These are phyloP conservation scores for Goniozus legneri DNA, from an alignment of 1,140 invertebrate genomes.

Conservation along the genomic window DNA sequence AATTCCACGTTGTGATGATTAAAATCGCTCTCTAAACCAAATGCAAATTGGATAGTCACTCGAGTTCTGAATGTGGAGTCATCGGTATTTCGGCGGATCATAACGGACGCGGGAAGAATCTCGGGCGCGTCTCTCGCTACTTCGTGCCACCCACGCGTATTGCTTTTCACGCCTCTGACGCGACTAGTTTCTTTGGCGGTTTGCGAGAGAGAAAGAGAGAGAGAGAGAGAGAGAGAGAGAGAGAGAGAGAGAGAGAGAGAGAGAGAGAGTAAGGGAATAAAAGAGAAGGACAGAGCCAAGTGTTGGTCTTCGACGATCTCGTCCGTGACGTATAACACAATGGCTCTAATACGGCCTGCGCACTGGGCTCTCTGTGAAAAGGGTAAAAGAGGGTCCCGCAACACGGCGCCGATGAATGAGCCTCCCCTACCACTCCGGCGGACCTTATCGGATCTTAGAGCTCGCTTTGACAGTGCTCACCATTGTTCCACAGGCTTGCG, in stretches of 20 bases:
- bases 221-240: too few relatives aligned
- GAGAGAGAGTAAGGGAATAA: too few relatives aligned
- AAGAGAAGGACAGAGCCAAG: too few relatives aligned
- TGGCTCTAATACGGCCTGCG: conserved; percentile 39
- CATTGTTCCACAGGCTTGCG: conserved; percentile 37
- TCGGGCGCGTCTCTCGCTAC: conserved; percentile 1
- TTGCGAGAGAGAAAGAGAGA: conserved; percentile 9
- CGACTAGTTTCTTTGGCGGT: conserved; percentile 35
- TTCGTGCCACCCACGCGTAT: conserved; percentile 37
- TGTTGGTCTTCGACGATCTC: conserved; percentile 41
- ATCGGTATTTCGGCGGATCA: too few relatives aligned
- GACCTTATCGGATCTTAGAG: conserved; percentile 39
- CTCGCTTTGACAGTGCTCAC: conserved; percentile 33
- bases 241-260: too few relatives aligned
- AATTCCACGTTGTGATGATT: too few relatives aligned
- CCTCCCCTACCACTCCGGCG: conserved; percentile 31
- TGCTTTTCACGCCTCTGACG: conserved; percentile 40
- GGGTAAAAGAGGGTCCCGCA: conserved; percentile 34
- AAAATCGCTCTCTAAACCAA: too few relatives aligned
- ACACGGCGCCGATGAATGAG: conserved; percentile 32
- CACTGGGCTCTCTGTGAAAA: conserved; percentile 30
- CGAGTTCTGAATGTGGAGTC: too few relatives aligned
- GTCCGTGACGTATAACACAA: conserved; percentile 43
- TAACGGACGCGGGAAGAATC: too few relatives aligned
- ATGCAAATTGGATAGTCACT: too few relatives aligned